Base-by-base conservation (phyloP, 2,113 vertebrate genomes). In the Plecturocebus donacophilus region DNA sequence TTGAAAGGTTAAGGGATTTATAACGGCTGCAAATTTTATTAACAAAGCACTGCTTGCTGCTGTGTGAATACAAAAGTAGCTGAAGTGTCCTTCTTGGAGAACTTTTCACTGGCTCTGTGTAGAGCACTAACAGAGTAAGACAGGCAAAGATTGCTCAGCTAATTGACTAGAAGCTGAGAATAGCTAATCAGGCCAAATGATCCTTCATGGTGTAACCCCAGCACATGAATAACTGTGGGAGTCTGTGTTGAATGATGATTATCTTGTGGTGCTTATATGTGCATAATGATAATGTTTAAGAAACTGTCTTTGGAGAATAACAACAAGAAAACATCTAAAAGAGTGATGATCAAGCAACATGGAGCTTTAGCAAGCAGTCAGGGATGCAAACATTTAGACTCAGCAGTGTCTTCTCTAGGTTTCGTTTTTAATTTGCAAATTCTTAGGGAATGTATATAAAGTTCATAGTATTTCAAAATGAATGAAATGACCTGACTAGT, bases 181-280 rank as follows among this genome's bases (percentile, higher is more conserved):
- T 79, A 97, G 85, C 87, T 98, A 95, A 98, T 98, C 0, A 14
- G 79, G 68, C 95, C 97, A 98, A 97, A 97, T 98, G 97, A 98
- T 95, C 85, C 1, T 42, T 91, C 95, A 84, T 93, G 92, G 58
- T 97, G 73, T 90, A 96, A 94, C 91, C 95, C 93, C 52, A n/a
- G 94, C 91, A 64, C 61, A 32, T 97, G 94, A 98, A 90, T 98
- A 97, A 98, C 96, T 93, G 94, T 95, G 90, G 87, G 56, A 91
- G 47, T 38, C 91, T 87, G 0, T 93, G 80, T 83, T 95, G 97
- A 97, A 96, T 94, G 97, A 86, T 98, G 95, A 97, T 98, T 95
- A 95, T 97, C 87, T 97, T 92, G 82, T 4, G 73, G 61, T 79
- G 68, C 32, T 66, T 97, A 13, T 2, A 9, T 91, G 88, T 96